Base-by-base conservation (phyloP, 2,888 invertebrate genomes). In the Sicus ferrugineus region DNA sequence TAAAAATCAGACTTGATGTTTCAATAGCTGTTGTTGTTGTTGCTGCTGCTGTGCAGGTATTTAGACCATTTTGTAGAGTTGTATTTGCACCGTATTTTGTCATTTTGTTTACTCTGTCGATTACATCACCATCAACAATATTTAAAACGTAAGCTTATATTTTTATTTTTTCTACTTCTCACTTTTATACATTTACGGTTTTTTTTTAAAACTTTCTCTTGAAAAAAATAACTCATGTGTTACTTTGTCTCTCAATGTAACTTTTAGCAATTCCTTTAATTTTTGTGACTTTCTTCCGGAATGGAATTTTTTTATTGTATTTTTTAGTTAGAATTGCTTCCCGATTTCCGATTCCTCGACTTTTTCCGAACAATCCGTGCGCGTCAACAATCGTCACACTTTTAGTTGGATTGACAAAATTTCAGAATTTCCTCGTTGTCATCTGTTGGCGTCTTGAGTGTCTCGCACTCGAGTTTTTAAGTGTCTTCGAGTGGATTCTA, bases 401-500 rank as follows among this genome's bases (percentile, higher is more conserved):
- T 83, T 82, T 83, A 77, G 76, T 77, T 75, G 80, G 77, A 75
- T 77, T 75, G 80, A 79, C 78, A 79, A 76, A 73, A 73, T 74
- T 68, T 72, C 68, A 71, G 72, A 75, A 68, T 69, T n/a, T 71
- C 73, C 74, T 68, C 67, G 62, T 69, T 71, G 73, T 69, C 72
- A 70, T 75, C 75, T 71, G 73, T 73, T 73, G 68, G 62, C 70
- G 70, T 68, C 68, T 68, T 67, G 70, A 56, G 67, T 67, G 21
- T 67, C n/a, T n/a, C 59, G 31, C 48, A 69, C 73, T 73, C 69
- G 70, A 74, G 62, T 74, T 74, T 64, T 71, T 61, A 42, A 69
- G 67, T 73, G 54, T 63, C 68, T 67, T 73, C 74, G 75, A 71
- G 74, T 75, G 76, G 70, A 71, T 76, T 74, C 70, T 75, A 75